phyloP scores from a whole-genome alignment of 2,797 vertebrate species.

The Diplodus sargus region DNA sequence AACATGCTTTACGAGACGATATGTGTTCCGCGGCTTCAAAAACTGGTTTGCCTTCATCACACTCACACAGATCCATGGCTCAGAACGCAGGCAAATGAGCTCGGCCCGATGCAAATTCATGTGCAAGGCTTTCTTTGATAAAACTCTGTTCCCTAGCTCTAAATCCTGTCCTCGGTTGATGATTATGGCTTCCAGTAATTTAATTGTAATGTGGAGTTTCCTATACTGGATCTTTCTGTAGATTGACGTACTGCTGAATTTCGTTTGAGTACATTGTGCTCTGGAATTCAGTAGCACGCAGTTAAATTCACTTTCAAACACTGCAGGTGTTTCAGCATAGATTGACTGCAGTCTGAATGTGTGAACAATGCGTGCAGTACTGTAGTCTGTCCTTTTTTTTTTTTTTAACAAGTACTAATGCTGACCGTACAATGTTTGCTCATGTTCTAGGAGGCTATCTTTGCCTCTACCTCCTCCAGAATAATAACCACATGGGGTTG shows the following conservation, averaged over 20 bases:
- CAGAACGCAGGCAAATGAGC: constrained; percentile 60
- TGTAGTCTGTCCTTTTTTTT: constrained; percentile 40
- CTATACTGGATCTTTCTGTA: constrained; percentile 10
- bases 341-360: constrained; percentile 31
- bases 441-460: constrained; percentile 27
- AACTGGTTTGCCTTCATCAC: constrained; percentile 27
- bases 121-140: constrained; percentile 17
- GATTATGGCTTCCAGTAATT: constrained; percentile 22
- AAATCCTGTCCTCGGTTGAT: constrained; percentile 31
- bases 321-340: constrained; percentile 30
- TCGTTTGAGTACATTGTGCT: constrained; percentile 11
- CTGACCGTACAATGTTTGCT: constrained; percentile 32
- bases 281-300: constrained; percentile 14
- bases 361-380: constrained; percentile 15
- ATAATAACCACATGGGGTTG: constrained; percentile 42
- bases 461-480: constrained; percentile 15
- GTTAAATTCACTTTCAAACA: constrained; percentile 19
- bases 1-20: constrained; percentile 22
- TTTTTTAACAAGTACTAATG: constrained; percentile 36
- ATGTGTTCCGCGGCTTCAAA: constrained; percentile 10
- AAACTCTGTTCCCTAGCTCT: constrained; percentile 28
- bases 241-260: constrained; percentile 24
- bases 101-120: constrained; percentile 65
- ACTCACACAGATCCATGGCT: constrained; percentile 12
- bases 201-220: constrained; percentile 14